These are phyloP conservation scores for Dilophus febrilis DNA, from an alignment of 2,888 invertebrate genomes.

Conservation along the genomic window DNA sequence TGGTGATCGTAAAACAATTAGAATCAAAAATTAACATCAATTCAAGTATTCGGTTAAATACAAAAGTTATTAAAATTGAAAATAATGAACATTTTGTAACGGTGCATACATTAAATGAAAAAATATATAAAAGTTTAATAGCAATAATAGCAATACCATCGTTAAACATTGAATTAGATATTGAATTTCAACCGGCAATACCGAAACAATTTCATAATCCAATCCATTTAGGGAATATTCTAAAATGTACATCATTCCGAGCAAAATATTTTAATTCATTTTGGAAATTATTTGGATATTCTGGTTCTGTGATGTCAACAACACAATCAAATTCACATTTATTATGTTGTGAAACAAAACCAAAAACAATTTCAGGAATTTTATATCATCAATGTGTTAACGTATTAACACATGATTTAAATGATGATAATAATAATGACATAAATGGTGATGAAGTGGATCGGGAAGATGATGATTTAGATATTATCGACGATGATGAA, in stretches of 20 bases:
- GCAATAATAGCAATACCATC: conserved; percentile 24
- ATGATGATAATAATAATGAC: no score
- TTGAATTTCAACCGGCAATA: conserved; percentile 19
- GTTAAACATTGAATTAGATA: conserved; percentile 14
- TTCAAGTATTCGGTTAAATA: no score
- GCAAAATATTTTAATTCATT: conserved; percentile 17
- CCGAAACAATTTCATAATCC: conserved; percentile 15
- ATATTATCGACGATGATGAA: no score
- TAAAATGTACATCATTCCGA: conserved; percentile 20
- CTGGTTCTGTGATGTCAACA: conserved; percentile 19
- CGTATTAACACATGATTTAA: no score
- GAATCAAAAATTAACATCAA: no score
- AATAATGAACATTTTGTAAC: conserved; percentile 20
- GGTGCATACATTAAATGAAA: conserved; percentile 15
- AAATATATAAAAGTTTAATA: conserved; percentile 14
- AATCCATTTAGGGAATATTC: no score
- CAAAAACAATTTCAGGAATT: conserved; percentile 16
- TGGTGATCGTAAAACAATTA: no score
- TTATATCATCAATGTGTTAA: conserved; percentile 20
- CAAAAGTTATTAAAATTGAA: conserved; percentile 15
- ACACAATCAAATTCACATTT: conserved; percentile 18
- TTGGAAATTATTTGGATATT: conserved; percentile 20
- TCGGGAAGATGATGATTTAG: no score
- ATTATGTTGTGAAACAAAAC: conserved; percentile 16
- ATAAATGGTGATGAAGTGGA: no score